These are phyloP conservation scores for Siniperca knerii DNA, from an alignment of 2,113 vertebrate species.

Conservation along the genomic window DNA sequence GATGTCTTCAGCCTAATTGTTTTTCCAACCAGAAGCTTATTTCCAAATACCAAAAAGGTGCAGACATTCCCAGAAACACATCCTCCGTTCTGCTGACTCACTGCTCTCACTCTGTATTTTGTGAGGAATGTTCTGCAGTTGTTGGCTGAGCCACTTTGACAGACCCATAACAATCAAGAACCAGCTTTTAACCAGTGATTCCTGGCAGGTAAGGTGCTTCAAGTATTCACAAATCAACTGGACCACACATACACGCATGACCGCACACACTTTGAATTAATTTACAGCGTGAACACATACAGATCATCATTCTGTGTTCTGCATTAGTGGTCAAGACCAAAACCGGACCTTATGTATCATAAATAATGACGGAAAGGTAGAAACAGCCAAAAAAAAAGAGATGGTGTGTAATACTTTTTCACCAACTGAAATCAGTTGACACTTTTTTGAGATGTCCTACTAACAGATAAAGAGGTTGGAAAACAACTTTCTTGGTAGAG, in stretches of 20 bases:
- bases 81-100: conserved; percentile 58
- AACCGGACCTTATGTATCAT: neutral
- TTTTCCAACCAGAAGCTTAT: conserved; percentile 60
- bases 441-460: neutral
- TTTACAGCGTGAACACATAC: conserved; percentile 1
- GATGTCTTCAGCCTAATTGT: conserved; percentile 41
- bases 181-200: neutral
- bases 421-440: neutral
- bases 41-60: conserved; percentile 56
- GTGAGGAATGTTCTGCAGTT: conserved; percentile 49
- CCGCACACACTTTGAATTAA: neutral
- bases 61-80: conserved; percentile 57
- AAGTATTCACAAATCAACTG: neutral
- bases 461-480: neutral
- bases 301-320: conserved; percentile 6
- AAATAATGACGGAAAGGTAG: neutral
- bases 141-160: conserved; percentile 16
- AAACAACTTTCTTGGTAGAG: neutral
- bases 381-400: neutral
- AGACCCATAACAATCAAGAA: conserved; percentile 14
- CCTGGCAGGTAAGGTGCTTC: neutral
- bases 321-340: neutral
- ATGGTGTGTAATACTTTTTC: neutral
- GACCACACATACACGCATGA: neutral
- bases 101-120: conserved; percentile 28